Conservation (phyloP, 2,888 invertebrate genomes). For the Melitaea athalia region DNA sequence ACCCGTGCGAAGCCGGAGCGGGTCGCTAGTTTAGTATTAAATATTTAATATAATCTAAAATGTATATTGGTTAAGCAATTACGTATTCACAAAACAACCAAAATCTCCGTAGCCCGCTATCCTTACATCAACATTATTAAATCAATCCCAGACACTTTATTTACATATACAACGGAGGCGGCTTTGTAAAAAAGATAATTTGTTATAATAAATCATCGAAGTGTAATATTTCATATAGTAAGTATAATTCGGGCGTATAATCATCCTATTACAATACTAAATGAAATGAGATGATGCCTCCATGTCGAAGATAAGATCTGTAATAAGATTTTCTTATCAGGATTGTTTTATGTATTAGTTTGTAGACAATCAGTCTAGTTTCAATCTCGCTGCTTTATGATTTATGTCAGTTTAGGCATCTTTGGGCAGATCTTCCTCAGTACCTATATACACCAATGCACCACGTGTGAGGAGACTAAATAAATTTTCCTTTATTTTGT, state of each 20-base stretch:
- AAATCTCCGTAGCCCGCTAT: constrained; percentile 26
- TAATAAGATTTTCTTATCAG: constrained; percentile 22
- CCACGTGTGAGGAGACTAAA: no score
- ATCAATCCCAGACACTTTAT: constrained; percentile 70
- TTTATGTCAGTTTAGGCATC: no score
- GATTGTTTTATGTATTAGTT: constrained; percentile 26
- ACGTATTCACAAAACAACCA: constrained; percentile 16
- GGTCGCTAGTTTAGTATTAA: background rate
- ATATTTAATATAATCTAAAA: background rate
- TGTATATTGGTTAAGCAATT: background rate
- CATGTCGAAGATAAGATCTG: constrained; percentile 39
- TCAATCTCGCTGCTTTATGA: no score
- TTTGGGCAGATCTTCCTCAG: no score
- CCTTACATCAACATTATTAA: constrained; percentile 60
- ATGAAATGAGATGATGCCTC: constrained; percentile 54
- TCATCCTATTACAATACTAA: constrained; percentile 65
- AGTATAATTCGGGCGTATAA: constrained; percentile 38
- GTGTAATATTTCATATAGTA: constrained; percentile 62
- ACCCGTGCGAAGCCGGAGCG: no score
- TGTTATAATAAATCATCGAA: constrained; percentile 70
- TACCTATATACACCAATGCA: no score
- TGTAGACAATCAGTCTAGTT: no score
- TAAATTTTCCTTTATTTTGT: no score
- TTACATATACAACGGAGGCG: constrained; percentile 69
- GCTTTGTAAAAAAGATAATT: constrained; percentile 61